Evolutionary conservation across 1,140 invertebrate genomes (phyloP).

Genomic region (Homalodisca vitripennis): DNA sequence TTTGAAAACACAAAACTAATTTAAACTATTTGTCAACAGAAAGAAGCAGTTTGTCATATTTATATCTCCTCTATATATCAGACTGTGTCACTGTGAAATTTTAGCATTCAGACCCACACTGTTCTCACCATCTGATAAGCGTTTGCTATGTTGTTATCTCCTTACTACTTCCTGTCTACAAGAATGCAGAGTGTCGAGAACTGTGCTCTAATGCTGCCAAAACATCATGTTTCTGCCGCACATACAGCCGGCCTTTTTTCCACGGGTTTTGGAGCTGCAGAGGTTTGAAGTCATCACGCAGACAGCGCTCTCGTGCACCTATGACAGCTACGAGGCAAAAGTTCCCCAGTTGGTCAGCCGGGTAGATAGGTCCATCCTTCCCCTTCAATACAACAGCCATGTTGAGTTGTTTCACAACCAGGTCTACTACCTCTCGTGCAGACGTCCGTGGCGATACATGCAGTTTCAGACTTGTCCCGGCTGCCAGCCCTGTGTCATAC

Average conservation of each 20-base stretch:
- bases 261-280: conserved; percentile 92
- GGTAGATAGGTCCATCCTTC: conserved; percentile 81
- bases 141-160: too few relatives aligned
- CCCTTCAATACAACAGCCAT: conserved; percentile 87
- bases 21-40: too few relatives aligned
- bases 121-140: too few relatives aligned
- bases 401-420: conserved; percentile 92
- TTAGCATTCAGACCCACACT: too few relatives aligned
- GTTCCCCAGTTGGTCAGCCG: conserved; percentile 72
- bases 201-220: conserved; percentile 79
- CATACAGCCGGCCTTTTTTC: conserved; percentile 89
- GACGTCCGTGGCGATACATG: conserved; percentile 89
- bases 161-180: too few relatives aligned
- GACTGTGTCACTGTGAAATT: too few relatives aligned
- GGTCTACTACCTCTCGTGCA: conserved; percentile 88
- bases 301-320: conserved; percentile 84
- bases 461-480: conserved; percentile 88
- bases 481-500: conserved; percentile 90
- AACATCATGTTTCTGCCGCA: conserved; percentile 84
- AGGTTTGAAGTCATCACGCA: conserved; percentile 91
- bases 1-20: too few relatives aligned
- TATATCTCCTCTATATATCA: too few relatives aligned
- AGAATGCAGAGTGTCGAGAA: conserved; percentile 40
- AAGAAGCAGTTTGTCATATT: too few relatives aligned
- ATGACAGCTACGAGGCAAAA: conserved; percentile 95